Percentiles rank a stretch among this genome's conserved stretches.
These are phyloP conservation scores for Cyprinodon variegatus DNA, from an alignment of 2,113 vertebrate genomes.

Conservation along the genomic window DNA sequence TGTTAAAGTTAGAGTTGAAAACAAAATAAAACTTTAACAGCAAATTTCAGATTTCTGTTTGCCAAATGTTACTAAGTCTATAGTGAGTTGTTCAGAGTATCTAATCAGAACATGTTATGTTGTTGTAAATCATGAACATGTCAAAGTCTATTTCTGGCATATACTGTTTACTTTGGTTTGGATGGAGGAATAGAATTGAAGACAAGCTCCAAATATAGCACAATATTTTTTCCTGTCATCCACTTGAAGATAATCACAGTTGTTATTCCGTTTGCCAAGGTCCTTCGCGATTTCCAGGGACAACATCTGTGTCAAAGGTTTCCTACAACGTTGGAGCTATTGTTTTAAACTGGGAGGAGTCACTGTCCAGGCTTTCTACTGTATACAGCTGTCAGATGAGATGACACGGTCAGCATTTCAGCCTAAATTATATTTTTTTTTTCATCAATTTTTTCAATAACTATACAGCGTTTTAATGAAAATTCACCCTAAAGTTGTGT, in stretches of 20 bases:
- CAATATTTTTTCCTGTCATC: constrained; percentile 62
- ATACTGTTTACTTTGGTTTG: constrained; percentile 69
- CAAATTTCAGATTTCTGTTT: neutral
- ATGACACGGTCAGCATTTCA: constrained; percentile 40
- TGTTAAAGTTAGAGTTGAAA: neutral
- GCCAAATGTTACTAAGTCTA: constrained; percentile 23
- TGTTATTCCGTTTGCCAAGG: constrained; percentile 68
- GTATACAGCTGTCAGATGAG: constrained; percentile 28
- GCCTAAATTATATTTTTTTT: neutral
- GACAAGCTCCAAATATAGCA: constrained; percentile 46
- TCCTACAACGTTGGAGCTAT: constrained; percentile 37
- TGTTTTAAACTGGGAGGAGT: constrained; percentile 40
- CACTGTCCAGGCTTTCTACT: constrained; percentile 43
- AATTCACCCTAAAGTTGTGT: neutral
- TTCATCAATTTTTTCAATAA: too few relatives aligned
- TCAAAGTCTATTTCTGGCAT: constrained; percentile 65
- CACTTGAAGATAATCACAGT: constrained; percentile 64
- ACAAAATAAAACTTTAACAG: constrained; percentile 9
- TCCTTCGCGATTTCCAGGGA: constrained; percentile 41
- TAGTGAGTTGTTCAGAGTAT: constrained; percentile 34
- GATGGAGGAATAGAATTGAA: constrained; percentile 29
- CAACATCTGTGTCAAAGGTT: constrained; percentile 35
- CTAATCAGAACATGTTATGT: constrained; percentile 43
- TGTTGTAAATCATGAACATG: constrained; percentile 40
- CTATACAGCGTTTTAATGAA: neutral